Evolutionary conservation across 2,113 vertebrate species (phyloP).

Genomic region (Paralichthys olivaceus): DNA sequence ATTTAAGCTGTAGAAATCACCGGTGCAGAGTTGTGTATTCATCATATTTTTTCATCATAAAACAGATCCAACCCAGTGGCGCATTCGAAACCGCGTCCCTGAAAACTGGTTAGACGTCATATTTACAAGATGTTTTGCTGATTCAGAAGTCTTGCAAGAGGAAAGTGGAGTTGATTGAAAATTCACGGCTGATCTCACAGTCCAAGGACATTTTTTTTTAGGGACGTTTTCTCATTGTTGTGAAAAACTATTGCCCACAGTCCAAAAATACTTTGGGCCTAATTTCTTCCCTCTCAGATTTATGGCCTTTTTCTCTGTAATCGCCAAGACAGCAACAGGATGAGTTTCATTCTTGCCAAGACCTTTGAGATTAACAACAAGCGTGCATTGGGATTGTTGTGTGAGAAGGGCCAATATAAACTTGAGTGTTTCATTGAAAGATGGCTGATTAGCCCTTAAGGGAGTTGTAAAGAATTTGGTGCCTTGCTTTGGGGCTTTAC

Average conservation of each 20-base stretch:
- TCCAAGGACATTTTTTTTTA: constrained; percentile 43
- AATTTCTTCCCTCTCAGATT: constrained; percentile 39
- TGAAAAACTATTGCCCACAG: constrained; percentile 26
- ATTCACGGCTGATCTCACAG: constrained; percentile 43
- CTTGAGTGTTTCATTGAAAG: constrained; percentile 70
- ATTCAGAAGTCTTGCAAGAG: constrained; percentile 36
- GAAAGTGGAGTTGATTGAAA: constrained; percentile 40
- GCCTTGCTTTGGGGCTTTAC: constrained; percentile 48
- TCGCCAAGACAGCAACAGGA: constrained; percentile 53
- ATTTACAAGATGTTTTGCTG: constrained; percentile 44
- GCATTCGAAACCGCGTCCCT: constrained; percentile 25
- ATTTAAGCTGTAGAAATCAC: constrained; percentile 4
- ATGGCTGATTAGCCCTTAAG: constrained; percentile 76
- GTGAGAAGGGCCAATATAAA: constrained; percentile 66
- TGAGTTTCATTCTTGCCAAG: constrained; percentile 55
- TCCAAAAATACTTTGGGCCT: constrained; percentile 17
- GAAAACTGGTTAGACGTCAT: constrained; percentile 44
- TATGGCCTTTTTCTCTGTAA: constrained; percentile 39
- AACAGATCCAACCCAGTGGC: constrained; percentile 4
- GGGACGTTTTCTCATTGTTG: constrained; percentile 22
- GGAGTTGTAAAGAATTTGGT: constrained; percentile 67
- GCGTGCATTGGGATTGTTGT: constrained; percentile 66
- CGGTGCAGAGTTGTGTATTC: not conserved
- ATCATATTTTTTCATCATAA: constrained; percentile 8
- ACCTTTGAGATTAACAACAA: constrained; percentile 63